phyloP scores from a whole-genome alignment of 1,140 invertebrate genomes.

The Apis mellifera region DNA sequence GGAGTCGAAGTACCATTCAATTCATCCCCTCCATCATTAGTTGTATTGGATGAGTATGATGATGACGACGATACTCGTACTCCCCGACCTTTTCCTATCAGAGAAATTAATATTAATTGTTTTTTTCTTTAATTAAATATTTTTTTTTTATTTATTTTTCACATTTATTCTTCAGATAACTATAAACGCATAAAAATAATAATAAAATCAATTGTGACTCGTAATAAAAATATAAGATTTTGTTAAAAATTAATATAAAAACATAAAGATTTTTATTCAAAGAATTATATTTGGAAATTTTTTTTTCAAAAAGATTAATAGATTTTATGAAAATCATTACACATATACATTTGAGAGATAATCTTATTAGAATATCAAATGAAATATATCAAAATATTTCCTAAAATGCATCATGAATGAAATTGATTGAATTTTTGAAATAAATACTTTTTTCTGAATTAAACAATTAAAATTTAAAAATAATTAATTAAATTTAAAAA shows the following conservation, averaged over 20 bases:
- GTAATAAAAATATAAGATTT: no score
- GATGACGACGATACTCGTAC: conserved; percentile 54
- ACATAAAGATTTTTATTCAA: not conserved
- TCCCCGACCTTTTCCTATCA: conserved; percentile 67
- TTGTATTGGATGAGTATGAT: conserved; percentile 65
- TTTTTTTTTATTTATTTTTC: not conserved
- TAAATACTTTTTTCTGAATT: not conserved
- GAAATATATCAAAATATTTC: not conserved
- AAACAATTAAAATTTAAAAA: not conserved
- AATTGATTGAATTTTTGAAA: not conserved
- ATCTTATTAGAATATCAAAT: not conserved
- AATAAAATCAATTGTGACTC: no score
- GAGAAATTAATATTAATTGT: not conserved
- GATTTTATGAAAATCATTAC: not conserved
- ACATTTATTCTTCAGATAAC: not conserved
- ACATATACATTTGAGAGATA: not conserved
- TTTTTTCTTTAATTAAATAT: not conserved
- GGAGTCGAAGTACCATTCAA: conserved; percentile 72
- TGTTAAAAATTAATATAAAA: no score
- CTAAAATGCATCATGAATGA: not conserved
- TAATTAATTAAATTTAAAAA: not conserved
- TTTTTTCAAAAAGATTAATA: not conserved
- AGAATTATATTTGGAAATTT: not conserved
- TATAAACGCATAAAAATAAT: not conserved
- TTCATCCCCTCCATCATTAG: conserved; percentile 75